Evolutionary conservation across 2,888 invertebrate species (phyloP), one percentile per base, ranked within the genome.

Genomic region (Philereme vetulata): DNA sequence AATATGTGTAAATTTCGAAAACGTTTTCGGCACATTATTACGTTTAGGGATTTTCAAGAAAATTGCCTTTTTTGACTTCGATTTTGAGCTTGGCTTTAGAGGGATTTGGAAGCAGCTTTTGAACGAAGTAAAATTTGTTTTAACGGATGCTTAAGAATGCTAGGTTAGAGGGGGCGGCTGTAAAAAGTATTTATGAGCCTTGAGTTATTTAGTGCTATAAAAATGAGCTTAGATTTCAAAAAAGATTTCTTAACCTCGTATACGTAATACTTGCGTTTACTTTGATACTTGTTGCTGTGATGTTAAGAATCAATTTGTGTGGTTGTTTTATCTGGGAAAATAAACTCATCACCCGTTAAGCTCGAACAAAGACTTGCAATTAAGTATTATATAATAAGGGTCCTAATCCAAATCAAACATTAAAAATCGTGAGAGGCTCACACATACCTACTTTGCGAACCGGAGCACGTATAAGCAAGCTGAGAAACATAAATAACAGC

Each of bases 1-100:
- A 90, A 89, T 90, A 87, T 90, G 90, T 90, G 90, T 89, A 90
- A 90, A 90, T 90, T 90, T 89, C 86, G 85, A 86, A 85, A 90
- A 85, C 90, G 88, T 86, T 90, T 88, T 88, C 87, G 88, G 87
- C 86, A 86, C 89, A 90, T 90, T 90, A 90, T 90, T 90, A 90
- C 90, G 84, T 90, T 86, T 85, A 85, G 88, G 90, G 90, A 90
- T 90, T 90, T 90, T 89, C 83, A 85, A 88, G 88, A 86, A 89
- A 90, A 90, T 90, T 90, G 90, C 90, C 89, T 87, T 85, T 61
- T 88, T 86, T 84, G 85, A 89, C 81, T 88, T 86, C 84, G 78
- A 88, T 85, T 86, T 81, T 70, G 75, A 82, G 84, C 81, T 76
- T 72, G 87, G 90, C 84, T 88, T 88, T 85, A 78, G 77, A 72